Conservation (phyloP, 30 jellyfish, hydroid and myxozoan species). For the Sanderia malayensis region DNA sequence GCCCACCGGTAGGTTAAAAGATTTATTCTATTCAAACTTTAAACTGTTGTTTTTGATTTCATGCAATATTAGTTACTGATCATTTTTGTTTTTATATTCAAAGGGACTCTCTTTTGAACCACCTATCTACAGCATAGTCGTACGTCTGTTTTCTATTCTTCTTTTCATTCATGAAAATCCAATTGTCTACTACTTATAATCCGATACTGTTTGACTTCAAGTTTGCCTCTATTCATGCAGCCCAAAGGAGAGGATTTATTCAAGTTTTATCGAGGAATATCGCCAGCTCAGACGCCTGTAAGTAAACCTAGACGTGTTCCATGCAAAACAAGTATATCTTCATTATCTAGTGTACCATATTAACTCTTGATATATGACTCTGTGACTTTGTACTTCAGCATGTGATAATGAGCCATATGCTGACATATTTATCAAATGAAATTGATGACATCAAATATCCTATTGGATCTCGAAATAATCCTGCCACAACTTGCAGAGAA, state of each 20-base stretch:
- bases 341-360: background rate
- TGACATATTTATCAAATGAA: conserved; percentile 60
- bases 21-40: background rate
- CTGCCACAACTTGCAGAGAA: conserved; percentile 92
- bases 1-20: background rate
- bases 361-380: background rate
- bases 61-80: background rate
- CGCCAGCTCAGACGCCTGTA: conserved; percentile 1
- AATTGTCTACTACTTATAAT: too few species aligned
- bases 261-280: background rate
- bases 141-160: conserved; percentile 19
- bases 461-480: conserved; percentile 71
- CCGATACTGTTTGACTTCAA: too few species aligned
- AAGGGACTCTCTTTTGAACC: conserved; percentile 62
- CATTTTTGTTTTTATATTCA: background rate
- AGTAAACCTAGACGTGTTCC: background rate
- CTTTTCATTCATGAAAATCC: too few species aligned
- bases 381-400: conserved; percentile 16
- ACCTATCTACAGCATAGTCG: conserved; percentile 73
- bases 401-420: conserved; percentile 49
- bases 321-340: background rate
- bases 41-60: background rate
- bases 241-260: background rate
- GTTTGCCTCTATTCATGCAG: too few species aligned
- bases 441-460: conserved; percentile 82